Base-by-base conservation (phyloP, 2,113 vertebrate genomes). In the Esox niger region DNA sequence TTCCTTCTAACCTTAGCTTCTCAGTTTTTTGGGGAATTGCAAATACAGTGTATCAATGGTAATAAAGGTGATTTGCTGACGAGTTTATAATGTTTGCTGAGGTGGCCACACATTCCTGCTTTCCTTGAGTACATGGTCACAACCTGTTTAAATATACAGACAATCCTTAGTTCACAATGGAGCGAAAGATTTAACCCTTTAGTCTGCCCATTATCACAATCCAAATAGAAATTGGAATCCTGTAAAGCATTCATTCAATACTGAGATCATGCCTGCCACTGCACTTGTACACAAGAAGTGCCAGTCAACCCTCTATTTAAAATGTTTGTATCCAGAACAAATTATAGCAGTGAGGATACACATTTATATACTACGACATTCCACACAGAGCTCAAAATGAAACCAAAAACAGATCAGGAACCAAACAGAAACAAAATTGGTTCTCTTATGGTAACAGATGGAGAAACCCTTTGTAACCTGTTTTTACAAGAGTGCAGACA, bases 31-130 rank as follows among this genome's bases (percentile, higher is more conserved):
- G 30, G 33, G 74, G 78, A 79, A 49, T 68, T 82, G 74, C 76
- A 83, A 86, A 87, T 84, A n/a, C n/a, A n/a, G n/a, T n/a, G 87
- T 85, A 84, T 87, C 83, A 83, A 68, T 70, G 79, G 79, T 90
- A 85, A 91, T 90, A 86, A 72, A 81, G 72, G 72, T 76, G 81
- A 85, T 88, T 87, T 78, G 82, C 64, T 56, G 75, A 65, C 76
- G n/a, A n/a, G n/a, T n/a, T n/a, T n/a, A 74, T 78, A 76, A 69
- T 75, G 80, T 85, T 89, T 86, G 87, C 82, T 84, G 83, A 85
- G 81, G 78, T 81, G 80, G 84, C 75, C 78, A 67, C 79, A 82
- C 61, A 87, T 77, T 79, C 58, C 73, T 84, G 81, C 81, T 89
- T 88, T 88, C 70, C 72, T 87, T 89, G 79, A 81, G 79, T 63